phyloP scores from a whole-genome alignment of 2,797 vertebrate species.

The Muscicapa comitata region DNA sequence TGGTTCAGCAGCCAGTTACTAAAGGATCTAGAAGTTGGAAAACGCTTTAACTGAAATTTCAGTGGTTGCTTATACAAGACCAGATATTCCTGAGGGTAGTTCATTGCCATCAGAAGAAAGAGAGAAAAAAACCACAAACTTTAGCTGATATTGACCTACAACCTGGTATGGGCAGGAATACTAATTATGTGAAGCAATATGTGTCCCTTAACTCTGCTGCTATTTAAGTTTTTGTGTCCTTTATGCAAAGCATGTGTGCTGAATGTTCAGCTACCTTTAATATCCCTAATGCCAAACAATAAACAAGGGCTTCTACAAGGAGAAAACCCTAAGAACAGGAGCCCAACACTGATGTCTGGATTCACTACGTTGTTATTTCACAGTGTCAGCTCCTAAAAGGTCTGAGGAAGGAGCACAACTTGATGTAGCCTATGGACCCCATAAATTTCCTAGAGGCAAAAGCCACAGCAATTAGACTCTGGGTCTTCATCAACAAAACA shows the following conservation, averaged over 20 bases:
- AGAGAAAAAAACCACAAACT: not conserved
- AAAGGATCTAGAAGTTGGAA: not conserved
- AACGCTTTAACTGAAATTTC: not conserved
- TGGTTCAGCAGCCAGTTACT: not conserved
- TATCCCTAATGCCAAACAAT: not conserved
- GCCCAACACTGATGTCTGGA: not conserved
- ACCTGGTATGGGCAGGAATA: not conserved
- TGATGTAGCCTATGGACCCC: not conserved
- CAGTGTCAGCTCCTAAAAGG: not conserved
- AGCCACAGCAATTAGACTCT: not conserved
- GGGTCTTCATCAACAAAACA: not conserved
- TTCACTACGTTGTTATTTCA: not conserved
- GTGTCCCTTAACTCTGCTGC: not conserved
- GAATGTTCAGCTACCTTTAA: not conserved
- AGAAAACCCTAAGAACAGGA: not conserved
- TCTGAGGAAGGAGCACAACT: not conserved
- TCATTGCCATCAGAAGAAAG: not conserved
- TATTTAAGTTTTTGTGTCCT: not conserved
- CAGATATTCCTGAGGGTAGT: not conserved
- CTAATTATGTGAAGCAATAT: not conserved
- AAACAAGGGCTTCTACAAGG: not conserved
- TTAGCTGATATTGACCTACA: not conserved
- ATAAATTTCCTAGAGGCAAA: not conserved
- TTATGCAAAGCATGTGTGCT: not conserved
- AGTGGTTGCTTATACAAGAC: not conserved